phyloP scores from a whole-genome alignment of 2,113 vertebrate genomes.

The Phyllostomus discolor region DNA sequence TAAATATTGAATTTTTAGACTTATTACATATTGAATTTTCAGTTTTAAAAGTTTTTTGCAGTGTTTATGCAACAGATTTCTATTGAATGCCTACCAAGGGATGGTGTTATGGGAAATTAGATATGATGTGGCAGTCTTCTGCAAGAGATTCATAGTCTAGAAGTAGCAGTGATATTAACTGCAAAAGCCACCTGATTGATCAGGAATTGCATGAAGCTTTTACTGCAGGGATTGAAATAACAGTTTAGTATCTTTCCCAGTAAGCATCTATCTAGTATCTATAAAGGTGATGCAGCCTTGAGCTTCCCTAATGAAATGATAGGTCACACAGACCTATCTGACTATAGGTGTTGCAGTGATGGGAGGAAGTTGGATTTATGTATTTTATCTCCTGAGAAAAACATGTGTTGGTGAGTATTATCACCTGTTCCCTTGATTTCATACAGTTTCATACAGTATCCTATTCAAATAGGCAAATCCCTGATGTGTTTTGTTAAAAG shows the following conservation, averaged over 20 bases:
- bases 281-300: neutral
- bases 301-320: neutral
- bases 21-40: constrained; percentile 4
- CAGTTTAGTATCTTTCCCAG: neutral
- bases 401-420: neutral
- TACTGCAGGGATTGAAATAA: neutral
- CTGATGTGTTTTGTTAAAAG: constrained; percentile 23
- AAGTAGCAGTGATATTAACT: neutral
- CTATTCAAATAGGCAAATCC: neutral
- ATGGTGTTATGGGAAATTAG: neutral
- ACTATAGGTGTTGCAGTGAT: neutral
- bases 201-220: neutral
- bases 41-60: neutral
- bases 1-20: constrained; percentile 13
- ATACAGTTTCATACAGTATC: neutral
- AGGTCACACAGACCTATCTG: neutral
- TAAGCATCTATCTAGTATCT: neutral
- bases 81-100: neutral
- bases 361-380: neutral
- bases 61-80: neutral
- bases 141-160: neutral
- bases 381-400: neutral
- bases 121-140: neutral
- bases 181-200: neutral
- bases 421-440: constrained; percentile 3